Percentiles rank a stretch among this genome's conserved stretches.
These are phyloP conservation scores for Notospermus geniculatus DNA, from an alignment of 1,140 invertebrate genomes.

Conservation along the genomic window DNA sequence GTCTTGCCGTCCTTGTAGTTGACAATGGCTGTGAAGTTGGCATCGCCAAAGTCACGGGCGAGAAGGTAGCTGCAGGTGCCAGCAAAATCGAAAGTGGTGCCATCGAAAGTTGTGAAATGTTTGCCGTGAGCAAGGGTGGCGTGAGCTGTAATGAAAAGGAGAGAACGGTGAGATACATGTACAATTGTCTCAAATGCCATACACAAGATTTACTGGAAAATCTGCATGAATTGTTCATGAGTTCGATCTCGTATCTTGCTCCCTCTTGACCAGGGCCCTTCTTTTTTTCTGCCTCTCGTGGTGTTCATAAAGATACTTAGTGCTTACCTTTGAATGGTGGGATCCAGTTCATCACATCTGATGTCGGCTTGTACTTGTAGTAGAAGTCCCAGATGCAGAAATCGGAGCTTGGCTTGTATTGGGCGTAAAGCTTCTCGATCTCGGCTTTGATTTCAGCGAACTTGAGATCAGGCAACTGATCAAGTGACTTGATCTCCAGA, in stretches of 20 bases:
- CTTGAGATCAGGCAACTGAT: slow-evolving; percentile 69
- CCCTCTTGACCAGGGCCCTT: background rate
- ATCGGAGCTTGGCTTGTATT: slow-evolving; percentile 4
- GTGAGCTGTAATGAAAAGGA: slow-evolving; percentile 62
- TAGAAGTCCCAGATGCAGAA: slow-evolving; percentile 23
- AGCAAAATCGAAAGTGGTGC: slow-evolving; percentile 71
- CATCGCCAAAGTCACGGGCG: slow-evolving; percentile 70
- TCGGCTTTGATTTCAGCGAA: background rate
- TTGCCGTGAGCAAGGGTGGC: slow-evolving; percentile 72
- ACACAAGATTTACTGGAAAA: too few species aligned
- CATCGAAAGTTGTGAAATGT: slow-evolving; percentile 85
- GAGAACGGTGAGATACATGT: too few species aligned
- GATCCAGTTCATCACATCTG: slow-evolving; percentile 33
- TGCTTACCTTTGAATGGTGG: slow-evolving; percentile 48
- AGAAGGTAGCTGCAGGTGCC: slow-evolving; percentile 74
- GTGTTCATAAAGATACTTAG: too few species aligned
- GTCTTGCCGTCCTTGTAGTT: slow-evolving; percentile 51
- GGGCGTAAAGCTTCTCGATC: background rate
- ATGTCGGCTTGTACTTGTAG: slow-evolving; percentile 42
- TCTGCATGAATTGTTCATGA: too few species aligned
- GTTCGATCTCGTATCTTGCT: background rate
- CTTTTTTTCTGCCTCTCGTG: background rate
- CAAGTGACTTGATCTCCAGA: slow-evolving; percentile 85
- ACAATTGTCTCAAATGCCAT: too few species aligned
- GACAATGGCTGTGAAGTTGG: slow-evolving; percentile 54